phyloP scores from a whole-genome alignment of 1,140 invertebrate genomes.

The Sminthurinus signatus region DNA sequence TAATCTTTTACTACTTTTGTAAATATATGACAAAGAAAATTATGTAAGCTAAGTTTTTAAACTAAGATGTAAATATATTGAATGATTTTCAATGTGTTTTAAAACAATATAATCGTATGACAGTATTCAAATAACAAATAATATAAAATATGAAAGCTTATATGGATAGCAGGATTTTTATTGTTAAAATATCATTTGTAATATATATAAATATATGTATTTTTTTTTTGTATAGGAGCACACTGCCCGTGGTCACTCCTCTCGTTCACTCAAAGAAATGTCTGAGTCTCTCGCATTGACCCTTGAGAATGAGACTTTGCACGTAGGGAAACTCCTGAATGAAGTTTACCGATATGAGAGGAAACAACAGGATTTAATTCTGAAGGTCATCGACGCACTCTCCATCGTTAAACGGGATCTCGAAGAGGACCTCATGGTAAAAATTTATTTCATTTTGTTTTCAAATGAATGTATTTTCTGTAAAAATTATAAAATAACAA shows the following conservation, averaged over 20 bases:
- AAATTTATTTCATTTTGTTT: constrained; percentile 7
- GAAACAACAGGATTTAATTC: constrained; percentile 40
- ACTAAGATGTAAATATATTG: too few species aligned
- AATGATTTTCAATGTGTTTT: too few species aligned
- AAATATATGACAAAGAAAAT: too few species aligned
- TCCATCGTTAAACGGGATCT: constrained; percentile 35
- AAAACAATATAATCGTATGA: too few species aligned
- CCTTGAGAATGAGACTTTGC: constrained; percentile 29
- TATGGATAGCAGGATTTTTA: too few species aligned
- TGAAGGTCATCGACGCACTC: constrained; percentile 39
- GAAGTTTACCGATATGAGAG: constrained; percentile 38
- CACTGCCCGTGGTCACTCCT: constrained; percentile 27
- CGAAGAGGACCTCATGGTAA: constrained; percentile 40
- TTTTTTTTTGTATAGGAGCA: constrained; percentile 24
- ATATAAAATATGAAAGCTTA: too few species aligned
- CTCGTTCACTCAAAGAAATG: constrained; percentile 37
- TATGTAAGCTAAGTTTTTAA: too few species aligned
- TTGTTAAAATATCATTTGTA: too few species aligned
- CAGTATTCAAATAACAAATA: too few species aligned
- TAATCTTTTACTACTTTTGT: too few species aligned
- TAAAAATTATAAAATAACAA: too few species aligned
- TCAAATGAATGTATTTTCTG: neutral
- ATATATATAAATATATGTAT: too few species aligned
- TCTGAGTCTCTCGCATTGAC: constrained; percentile 25
- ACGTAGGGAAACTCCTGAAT: constrained; percentile 32